Evolutionary conservation across 2,888 invertebrate species (phyloP), one percentile per base, ranked within the genome.

Genomic region (Mechanitis mazaeus): DNA sequence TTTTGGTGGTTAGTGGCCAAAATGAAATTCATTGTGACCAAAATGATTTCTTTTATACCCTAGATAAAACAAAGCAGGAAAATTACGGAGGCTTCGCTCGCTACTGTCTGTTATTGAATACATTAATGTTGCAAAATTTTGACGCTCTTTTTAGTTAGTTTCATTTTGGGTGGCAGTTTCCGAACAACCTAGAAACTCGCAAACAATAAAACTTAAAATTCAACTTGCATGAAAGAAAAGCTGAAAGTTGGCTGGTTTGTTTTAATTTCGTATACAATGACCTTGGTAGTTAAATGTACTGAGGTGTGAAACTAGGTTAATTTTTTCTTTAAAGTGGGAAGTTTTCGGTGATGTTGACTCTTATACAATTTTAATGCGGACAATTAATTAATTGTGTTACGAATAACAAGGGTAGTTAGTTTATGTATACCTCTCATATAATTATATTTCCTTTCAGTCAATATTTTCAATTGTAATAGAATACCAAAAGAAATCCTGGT

Each of bases 61-160:
- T 70, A 80, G 85, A 84, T 84, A 83, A 84, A 85, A 85, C 83
- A 85, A 79, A 78, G 79, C 86, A 87, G 87, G 87, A 87, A 87
- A 87, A 87, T 87, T 87, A 87, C 82, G 75, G 79, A 72, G 80
- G 71, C 71, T 76, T 73, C 71, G 69, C 71, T 72, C 75, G 78
- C 76, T 79, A 76, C 79, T 81, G 79, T 75, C 77, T 75, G 80
- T 79, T 84, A 83, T 81, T 84, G 75, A 81, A 77, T 72, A 77
- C 76, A 67, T 20, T 73, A 75, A 74, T 78, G 80, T 78, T 75
- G 77, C 73, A 79, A 77, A 81, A 81, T 82, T 82, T 79, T 82
- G 72, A 75, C 76, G 76, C 66, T 72, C 20, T 75, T 80, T 79
- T 74, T 68, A 69, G 20, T 20, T 67, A 60, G 58, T 55, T 54